phyloP scores from a whole-genome alignment of 2,888 invertebrate genomes.

The Callosobruchus maculatus region DNA sequence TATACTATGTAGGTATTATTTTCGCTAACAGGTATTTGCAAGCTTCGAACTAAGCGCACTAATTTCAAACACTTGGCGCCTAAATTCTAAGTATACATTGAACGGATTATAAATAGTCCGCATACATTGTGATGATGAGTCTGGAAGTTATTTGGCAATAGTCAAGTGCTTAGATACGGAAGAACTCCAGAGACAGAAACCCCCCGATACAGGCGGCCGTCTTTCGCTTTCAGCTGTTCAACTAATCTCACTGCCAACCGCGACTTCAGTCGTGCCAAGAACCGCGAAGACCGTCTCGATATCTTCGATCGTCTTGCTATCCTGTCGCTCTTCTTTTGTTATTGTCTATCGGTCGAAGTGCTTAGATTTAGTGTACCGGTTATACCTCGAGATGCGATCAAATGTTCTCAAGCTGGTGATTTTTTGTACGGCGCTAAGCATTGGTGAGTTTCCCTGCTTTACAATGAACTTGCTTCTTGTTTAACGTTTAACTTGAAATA shows the following conservation, averaged over 20 bases:
- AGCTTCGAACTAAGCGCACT: background rate
- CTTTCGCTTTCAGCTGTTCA: background rate
- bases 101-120: background rate
- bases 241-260: background rate
- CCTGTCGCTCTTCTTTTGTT: background rate
- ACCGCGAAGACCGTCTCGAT: background rate
- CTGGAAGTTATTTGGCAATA: background rate
- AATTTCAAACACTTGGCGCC: background rate
- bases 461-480: too few species aligned
- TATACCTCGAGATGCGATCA: background rate
- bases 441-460: background rate
- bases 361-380: background rate
- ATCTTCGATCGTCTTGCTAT: background rate
- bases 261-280: background rate
- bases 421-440: background rate
- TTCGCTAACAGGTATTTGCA: too few species aligned
- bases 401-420: background rate
- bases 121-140: background rate
- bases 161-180: background rate
- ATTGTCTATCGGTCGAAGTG: background rate
- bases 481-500: too few species aligned
- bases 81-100: background rate
- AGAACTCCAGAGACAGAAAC: background rate
- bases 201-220: background rate
- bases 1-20: too few species aligned